Base-by-base conservation (phyloP, 2,113 vertebrate genomes). In the Jaculus jaculus region DNA sequence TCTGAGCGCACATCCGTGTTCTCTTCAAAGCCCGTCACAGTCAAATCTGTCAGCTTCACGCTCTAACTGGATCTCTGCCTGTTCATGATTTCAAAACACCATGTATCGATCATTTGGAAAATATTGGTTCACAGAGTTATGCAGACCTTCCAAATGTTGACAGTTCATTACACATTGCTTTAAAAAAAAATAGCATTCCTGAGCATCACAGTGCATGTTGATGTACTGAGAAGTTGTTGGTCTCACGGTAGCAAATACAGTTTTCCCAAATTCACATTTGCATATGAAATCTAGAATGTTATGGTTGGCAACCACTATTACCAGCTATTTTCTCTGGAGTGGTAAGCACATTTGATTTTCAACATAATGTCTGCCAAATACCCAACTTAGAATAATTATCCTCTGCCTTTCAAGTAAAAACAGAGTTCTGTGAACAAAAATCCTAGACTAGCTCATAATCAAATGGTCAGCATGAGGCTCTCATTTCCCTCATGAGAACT, bases 271-370 rank as follows among this genome's bases (percentile, higher is more conserved):
- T 89, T 89, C 47, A 60, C 20, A 92, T 81, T 82, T 90, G 42
- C 10, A 26, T 54, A 30, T 84, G 39, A 94, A 74, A 88, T 61
- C 42, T 75, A 89, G 75, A 83, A n/a, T 89, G 84, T 91, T 81
- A 54, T 72, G 37, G n/a, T 87, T 68, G 42, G 68, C 24, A 61
- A 80, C 51, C 79, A 75, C n/a, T 75, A 72, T 84, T 77, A 58
- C 77, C 37, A 34, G 63, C 24, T 92, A 65, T 61, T 94, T 95
- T 65, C 74, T 81, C 91, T 72, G 83, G 84, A 82, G 58, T 69
- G n/a, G 26, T 78, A 58, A 66, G 39, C 34, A 87, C 24, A 23
- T 6, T 91, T 91, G 66, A 47, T 84, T 81, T 89, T 90, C 78
- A 92, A 81, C 58, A 61, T 72, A 42, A 20, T 68, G 68, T 47